Base-by-base conservation (phyloP, 2,888 invertebrate species). In the Flexamia atlantica region DNA sequence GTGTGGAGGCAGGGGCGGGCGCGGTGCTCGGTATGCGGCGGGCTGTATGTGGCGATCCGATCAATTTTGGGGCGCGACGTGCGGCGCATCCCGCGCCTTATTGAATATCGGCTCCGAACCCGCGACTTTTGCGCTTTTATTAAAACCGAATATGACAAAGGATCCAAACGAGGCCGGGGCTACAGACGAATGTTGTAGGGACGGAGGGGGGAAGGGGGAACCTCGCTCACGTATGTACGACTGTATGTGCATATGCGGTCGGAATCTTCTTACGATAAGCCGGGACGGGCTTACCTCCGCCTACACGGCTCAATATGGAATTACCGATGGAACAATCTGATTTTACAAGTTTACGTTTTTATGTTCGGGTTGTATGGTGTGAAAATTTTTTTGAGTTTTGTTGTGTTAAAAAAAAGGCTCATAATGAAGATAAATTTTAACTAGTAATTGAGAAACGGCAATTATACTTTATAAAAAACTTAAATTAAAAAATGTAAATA, bases 101-200 rank as follows among this genome's bases (percentile, higher is more conserved):
- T 79, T 79, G 79, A 79, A 79, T 79, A 79, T 79, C 17, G n/a
- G 70, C 4, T 57, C 79, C 25, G 17, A 23, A 36, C 74, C 20
- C 17, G 79, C 30, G 50, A 79, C 79, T 79, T 76, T 76, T 79
- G 79, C 30, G 57, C 79, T 57, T 79, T 79, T 79, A 79, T 79
- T 79, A 79, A 79, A 76, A 2, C 79, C 79, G 28, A 57, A 79
- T 79, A 79, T 79, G 79, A 79, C 79, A 79, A 79, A 79, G 57
- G 57, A 53, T 10, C 50, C 79, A 57, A 57, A 50, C 57, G 79
- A 46, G 40, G 28, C 42, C 64, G 17, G 23, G 53, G 53, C 46
- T 10, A 46, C 46, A 64, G 28, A 28, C 30, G 64, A 7, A 28
- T 64, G 30, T 17, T 28, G 1, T 9, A 9, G 36, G 4, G 57